These are phyloP conservation scores for Planiliza haematocheilus DNA, from an alignment of 2,113 vertebrate genomes.

Conservation along the genomic window DNA sequence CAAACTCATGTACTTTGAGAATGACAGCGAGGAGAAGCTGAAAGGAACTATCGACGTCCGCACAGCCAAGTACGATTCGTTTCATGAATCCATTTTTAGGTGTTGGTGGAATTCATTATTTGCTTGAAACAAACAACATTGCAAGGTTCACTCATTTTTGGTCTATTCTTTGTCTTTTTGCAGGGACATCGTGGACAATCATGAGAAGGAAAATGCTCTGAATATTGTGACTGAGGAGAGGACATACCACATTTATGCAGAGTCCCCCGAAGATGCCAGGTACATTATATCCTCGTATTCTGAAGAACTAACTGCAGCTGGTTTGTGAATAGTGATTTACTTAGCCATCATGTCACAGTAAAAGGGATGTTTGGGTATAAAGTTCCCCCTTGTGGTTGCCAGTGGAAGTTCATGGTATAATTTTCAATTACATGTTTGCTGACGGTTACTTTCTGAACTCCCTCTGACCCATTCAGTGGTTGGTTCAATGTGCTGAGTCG, in stretches of 20 bases:
- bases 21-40: constrained; percentile 92
- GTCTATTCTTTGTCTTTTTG: constrained; percentile 22
- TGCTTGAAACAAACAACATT: background rate
- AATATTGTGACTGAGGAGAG: constrained; percentile 92
- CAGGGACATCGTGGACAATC: constrained; percentile 94
- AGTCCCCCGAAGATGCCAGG: constrained; percentile 95
- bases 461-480: constrained; percentile 80
- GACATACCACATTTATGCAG: constrained; percentile 92
- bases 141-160: background rate
- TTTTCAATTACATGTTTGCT: constrained; percentile 50
- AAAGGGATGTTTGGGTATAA: constrained; percentile 43
- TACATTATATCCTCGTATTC: constrained; percentile 56
- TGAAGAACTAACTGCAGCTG: constrained; percentile 53
- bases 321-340: constrained; percentile 12
- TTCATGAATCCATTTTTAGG: background rate
- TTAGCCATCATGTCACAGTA: background rate
- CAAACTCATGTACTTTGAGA: constrained; percentile 94
- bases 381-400: constrained; percentile 68
- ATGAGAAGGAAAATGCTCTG: constrained; percentile 94
- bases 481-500: constrained; percentile 94
- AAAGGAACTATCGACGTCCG: constrained; percentile 91
- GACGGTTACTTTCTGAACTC: constrained; percentile 59
- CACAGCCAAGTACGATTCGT: constrained; percentile 84
- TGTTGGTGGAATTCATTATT: background rate
- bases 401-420: constrained; percentile 44